Evolutionary conservation across 2,888 invertebrate genomes (phyloP).

Genomic region (Coleophora flavipennella): DNA sequence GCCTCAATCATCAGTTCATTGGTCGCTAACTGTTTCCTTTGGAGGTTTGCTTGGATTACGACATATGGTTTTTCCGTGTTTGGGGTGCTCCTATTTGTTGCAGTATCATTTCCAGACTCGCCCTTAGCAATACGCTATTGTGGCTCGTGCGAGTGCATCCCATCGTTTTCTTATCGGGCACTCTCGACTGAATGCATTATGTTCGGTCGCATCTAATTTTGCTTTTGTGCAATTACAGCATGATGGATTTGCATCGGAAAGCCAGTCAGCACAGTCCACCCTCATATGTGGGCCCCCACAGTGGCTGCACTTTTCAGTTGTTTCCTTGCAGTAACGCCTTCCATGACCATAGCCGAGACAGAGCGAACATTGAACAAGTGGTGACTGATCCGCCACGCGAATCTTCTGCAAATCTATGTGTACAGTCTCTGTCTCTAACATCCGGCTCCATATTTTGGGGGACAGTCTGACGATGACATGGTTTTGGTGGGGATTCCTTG

Average conservation of each 20-base stretch:
- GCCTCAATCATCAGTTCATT: too few species aligned
- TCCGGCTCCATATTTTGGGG: slow-evolving; percentile 5
- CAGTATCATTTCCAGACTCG: background rate
- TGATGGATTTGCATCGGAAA: background rate
- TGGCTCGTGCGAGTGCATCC: background rate
- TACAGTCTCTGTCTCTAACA: slow-evolving; percentile 6
- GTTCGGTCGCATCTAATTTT: background rate
- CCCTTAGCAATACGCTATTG: background rate
- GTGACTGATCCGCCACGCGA: slow-evolving; percentile 13
- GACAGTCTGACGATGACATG: slow-evolving; percentile 1
- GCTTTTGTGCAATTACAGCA: slow-evolving; percentile 6
- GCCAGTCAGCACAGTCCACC: background rate
- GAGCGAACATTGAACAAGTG: slow-evolving; percentile 11
- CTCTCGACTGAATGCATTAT: background rate
- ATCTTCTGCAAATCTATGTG: slow-evolving; percentile 15
- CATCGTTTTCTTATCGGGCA: background rate
- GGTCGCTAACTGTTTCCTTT: too few species aligned
- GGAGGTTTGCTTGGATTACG: too few species aligned
- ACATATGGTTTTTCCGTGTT: too few species aligned
- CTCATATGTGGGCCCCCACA: background rate
- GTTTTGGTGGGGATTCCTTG: background rate
- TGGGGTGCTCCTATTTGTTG: slow-evolving; percentile 2
- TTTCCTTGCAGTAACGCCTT: background rate
- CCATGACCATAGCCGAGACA: background rate
- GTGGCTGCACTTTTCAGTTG: background rate